Conservation (phyloP, 2,113 vertebrate species). For the Marcusenius ussheri region DNA sequence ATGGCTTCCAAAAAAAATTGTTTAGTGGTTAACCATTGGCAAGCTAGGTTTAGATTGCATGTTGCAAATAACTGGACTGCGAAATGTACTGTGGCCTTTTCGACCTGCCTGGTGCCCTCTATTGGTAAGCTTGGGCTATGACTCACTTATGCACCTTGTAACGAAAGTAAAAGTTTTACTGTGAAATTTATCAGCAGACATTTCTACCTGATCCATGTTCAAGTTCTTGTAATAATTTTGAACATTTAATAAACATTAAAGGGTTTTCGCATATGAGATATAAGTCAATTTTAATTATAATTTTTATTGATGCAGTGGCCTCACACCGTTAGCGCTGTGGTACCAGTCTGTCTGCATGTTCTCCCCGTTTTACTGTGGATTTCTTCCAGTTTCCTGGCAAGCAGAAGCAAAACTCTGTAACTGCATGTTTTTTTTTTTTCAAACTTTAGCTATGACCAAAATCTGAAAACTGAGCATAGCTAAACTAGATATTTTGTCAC, state of each 20-base stretch:
- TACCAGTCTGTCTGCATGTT: background rate
- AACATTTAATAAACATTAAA: background rate
- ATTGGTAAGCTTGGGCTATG: background rate
- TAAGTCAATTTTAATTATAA: background rate
- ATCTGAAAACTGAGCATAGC: background rate
- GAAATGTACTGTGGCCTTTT: background rate
- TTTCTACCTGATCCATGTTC: background rate
- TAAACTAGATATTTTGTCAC: too few relatives aligned
- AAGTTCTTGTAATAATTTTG: background rate
- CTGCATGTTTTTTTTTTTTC: too few relatives aligned
- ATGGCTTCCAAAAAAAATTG: background rate
- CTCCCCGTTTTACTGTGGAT: background rate
- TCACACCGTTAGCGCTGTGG: background rate
- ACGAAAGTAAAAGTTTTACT: background rate
- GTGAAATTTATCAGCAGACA: background rate
- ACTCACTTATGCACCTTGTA: background rate
- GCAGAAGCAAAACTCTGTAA: background rate
- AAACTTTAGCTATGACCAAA: background rate
- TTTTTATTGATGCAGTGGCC: background rate
- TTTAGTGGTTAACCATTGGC: background rate
- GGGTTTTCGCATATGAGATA: background rate
- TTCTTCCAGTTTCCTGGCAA: background rate
- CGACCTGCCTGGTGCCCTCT: background rate
- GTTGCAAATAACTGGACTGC: background rate
- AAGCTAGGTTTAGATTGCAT: background rate